These are phyloP conservation scores for Empidonax alnorum DNA, from an alignment of 2,113 vertebrate species.

Conservation along the genomic window DNA sequence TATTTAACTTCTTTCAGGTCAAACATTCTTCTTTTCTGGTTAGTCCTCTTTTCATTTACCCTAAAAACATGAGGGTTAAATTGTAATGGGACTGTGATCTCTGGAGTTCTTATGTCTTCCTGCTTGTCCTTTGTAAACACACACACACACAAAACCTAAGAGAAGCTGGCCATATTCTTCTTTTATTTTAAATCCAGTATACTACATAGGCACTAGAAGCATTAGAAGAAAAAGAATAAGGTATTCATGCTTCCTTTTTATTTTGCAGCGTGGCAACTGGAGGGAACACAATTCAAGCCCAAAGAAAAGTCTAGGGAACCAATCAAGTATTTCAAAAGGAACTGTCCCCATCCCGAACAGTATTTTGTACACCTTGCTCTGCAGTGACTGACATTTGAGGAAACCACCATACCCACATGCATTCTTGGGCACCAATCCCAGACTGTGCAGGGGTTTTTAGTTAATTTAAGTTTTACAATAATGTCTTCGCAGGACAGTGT, in stretches of 20 bases:
- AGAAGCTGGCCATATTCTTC: background rate
- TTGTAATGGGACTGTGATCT: rapidly evolving
- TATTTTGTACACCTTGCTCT: background rate
- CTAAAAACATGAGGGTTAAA: background rate
- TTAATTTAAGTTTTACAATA: background rate
- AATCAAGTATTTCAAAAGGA: background rate
- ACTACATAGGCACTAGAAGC: background rate
- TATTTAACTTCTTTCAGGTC: background rate
- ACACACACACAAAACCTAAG: background rate
- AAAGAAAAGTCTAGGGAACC: background rate
- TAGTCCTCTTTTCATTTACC: background rate
- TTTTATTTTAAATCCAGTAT: conserved; percentile 52
- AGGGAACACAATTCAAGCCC: background rate
- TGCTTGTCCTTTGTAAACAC: background rate
- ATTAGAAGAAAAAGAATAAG: background rate
- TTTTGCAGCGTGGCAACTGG: background rate
- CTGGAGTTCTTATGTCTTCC: background rate
- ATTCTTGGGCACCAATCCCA: background rate
- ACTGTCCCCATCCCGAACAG: background rate
- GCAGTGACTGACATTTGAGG: background rate
- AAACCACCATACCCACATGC: rapidly evolving
- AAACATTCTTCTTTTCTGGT: background rate
- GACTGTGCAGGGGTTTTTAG: background rate
- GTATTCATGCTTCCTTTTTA: background rate
- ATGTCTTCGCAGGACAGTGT: background rate